Percentiles rank a stretch among this genome's conserved stretches.
These are phyloP conservation scores for Malurus cyaneus DNA, from an alignment of 2,113 vertebrate species.

Conservation along the genomic window DNA sequence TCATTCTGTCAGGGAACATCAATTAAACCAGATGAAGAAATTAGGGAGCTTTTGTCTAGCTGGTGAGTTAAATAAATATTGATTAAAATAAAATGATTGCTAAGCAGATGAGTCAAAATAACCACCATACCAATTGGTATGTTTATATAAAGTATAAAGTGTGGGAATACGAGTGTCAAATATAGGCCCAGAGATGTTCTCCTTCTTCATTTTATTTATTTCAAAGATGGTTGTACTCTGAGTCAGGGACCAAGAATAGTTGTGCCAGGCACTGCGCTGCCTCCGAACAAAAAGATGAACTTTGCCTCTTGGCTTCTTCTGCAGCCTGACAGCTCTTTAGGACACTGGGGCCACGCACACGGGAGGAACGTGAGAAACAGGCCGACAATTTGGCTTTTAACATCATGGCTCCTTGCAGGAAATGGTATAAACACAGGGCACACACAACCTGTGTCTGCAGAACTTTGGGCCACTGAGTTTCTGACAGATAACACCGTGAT, in stretches of 20 bases:
- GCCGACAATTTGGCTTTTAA: accelerated
- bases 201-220: constrained; percentile 23
- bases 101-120: constrained; percentile 38
- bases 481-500: accelerated
- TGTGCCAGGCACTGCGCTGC: accelerated
- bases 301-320: neutral
- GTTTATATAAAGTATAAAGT: constrained; percentile 35
- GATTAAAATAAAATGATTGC: constrained; percentile 33
- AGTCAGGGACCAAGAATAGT: constrained; percentile 31
- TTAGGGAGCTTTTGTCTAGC: constrained; percentile 20
- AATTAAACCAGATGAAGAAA: constrained; percentile 39
- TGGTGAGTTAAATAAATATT: constrained; percentile 42
- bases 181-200: neutral
- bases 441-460: neutral
- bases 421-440: neutral
- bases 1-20: neutral
- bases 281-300: neutral
- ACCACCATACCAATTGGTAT: neutral
- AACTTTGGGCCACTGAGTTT: neutral
- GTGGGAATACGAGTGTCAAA: constrained; percentile 27
- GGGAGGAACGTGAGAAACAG: neutral
- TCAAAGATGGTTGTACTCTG: neutral
- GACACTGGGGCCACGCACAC: accelerated
- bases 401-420: neutral
- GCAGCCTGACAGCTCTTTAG: neutral